Evolutionary conservation across 2,797 vertebrate genomes (phyloP).

Genomic region (Octomys mimax): DNA sequence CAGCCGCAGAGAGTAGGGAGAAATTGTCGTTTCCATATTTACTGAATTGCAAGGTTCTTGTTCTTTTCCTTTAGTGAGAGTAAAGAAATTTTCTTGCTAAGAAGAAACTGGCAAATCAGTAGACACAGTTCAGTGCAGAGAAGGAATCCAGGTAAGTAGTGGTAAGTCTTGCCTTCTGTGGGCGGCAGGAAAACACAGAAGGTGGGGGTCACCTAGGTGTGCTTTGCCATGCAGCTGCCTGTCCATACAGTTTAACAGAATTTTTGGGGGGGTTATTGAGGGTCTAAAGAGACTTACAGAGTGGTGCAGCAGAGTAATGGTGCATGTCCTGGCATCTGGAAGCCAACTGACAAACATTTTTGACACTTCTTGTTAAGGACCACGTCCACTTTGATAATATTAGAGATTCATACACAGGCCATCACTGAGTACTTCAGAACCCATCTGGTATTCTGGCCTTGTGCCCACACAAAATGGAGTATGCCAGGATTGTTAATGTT

Average conservation of each 20-base stretch:
- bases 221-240: background rate
- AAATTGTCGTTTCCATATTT: background rate
- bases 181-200: background rate
- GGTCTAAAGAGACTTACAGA: slow-evolving; percentile 21
- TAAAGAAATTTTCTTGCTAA: background rate
- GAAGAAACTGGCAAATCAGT: slow-evolving; percentile 19
- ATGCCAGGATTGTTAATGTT: slow-evolving; percentile 70
- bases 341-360: slow-evolving; percentile 70
- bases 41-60: background rate
- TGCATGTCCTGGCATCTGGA: slow-evolving; percentile 23
- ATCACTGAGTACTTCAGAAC: slow-evolving; percentile 79
- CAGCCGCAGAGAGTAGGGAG: background rate
- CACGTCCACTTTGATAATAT: slow-evolving; percentile 77
- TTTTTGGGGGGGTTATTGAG: background rate
- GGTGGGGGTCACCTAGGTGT: background rate
- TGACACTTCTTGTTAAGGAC: slow-evolving; percentile 73
- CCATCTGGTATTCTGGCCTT: slow-evolving; percentile 85
- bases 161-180: background rate
- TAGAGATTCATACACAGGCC: slow-evolving; percentile 68
- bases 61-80: background rate
- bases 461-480: slow-evolving; percentile 71
- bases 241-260: background rate
- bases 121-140: background rate
- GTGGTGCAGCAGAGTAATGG: background rate
- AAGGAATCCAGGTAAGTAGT: background rate